Conservation (phyloP, 2,113 vertebrate species). For the Sinocyclocheilus grahami region DNA sequence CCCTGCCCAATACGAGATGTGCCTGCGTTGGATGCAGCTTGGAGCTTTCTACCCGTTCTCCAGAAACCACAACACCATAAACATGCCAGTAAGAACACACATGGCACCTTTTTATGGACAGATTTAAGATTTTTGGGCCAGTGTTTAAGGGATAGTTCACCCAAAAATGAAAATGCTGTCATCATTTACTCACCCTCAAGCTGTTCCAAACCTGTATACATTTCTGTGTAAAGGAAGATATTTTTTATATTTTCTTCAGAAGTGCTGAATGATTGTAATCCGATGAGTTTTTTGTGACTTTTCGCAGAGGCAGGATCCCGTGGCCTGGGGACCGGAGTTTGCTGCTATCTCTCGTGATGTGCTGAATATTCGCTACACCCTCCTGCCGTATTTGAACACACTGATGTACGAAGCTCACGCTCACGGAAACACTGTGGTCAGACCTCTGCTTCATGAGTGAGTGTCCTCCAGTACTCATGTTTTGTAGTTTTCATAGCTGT, state of each 20-base stretch:
- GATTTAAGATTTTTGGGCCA: background rate
- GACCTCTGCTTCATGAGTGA: conserved; percentile 90
- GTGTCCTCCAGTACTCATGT: conserved; percentile 53
- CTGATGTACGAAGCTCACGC: conserved; percentile 83
- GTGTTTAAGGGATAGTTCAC: no score
- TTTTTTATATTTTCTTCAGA: background rate
- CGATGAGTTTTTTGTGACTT: conserved; percentile 10
- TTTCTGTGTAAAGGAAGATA: no score
- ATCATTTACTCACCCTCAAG: no score
- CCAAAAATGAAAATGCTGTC: no score
- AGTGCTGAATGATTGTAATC: background rate
- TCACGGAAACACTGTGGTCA: conserved; percentile 82
- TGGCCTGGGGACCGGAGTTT: conserved; percentile 77
- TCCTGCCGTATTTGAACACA: conserved; percentile 89
- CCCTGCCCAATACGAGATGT: conserved; percentile 79
- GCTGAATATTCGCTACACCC: conserved; percentile 83
- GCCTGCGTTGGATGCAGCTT: conserved; percentile 88
- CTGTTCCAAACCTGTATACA: no score
- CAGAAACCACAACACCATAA: conserved; percentile 86
- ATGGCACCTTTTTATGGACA: background rate
- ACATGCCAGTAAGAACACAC: conserved; percentile 71
- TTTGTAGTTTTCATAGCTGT: no score
- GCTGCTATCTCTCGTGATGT: conserved; percentile 68
- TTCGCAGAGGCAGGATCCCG: conserved; percentile 88
- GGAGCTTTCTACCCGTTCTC: conserved; percentile 91